These are phyloP conservation scores for Plecotus auritus DNA, from an alignment of 2,113 vertebrate genomes.

Conservation along the genomic window DNA sequence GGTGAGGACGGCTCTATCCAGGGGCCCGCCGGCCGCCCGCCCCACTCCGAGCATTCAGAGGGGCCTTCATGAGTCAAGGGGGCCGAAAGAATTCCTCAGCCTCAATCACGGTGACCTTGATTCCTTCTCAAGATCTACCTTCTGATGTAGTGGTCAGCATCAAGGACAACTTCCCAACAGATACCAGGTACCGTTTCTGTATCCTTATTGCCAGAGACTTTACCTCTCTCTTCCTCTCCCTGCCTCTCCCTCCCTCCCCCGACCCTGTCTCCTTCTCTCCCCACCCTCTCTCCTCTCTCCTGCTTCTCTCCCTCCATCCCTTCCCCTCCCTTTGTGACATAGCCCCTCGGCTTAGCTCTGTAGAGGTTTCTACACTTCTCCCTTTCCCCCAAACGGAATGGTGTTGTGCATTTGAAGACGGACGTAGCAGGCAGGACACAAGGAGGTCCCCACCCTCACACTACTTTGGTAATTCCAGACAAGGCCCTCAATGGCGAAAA, in stretches of 20 bases:
- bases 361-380: not conserved
- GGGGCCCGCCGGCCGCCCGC: not conserved
- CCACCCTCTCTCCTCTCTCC: not conserved
- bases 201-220: not conserved
- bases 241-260: not conserved
- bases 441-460: not conserved
- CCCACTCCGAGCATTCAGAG: fast-evolving
- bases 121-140: not conserved
- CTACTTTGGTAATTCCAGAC: not conserved
- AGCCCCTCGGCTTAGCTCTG: not conserved
- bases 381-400: not conserved
- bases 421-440: fast-evolving
- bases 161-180: not conserved
- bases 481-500: not conserved
- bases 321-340: not conserved
- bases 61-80: no score
- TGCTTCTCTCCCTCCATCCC: not conserved
- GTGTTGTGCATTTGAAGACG: not conserved
- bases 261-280: not conserved
- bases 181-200: not conserved
- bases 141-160: not conserved
- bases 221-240: not conserved
- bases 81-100: not conserved
- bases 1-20: fast-evolving
- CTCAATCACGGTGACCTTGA: not conserved